Evolutionary conservation across 2,797 vertebrate genomes (phyloP).

Genomic region (Lutra lutra): DNA sequence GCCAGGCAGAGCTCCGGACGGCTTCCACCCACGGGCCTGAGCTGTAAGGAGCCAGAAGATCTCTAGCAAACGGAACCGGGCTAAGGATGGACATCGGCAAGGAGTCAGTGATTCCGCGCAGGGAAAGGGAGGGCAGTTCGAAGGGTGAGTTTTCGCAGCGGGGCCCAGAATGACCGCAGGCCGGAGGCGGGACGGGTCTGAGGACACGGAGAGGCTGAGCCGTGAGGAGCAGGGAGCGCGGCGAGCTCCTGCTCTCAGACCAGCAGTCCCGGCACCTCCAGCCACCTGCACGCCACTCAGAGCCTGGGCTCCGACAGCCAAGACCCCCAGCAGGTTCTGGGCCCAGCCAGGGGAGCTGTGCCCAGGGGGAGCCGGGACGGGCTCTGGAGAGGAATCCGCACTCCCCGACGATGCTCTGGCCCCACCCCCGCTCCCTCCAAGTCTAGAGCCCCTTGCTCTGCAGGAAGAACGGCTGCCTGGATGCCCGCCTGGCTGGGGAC

Average conservation of each 20-base stretch:
- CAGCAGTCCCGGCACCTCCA: accelerated
- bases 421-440: background rate
- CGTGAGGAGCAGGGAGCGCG: accelerated
- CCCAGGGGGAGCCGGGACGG: background rate
- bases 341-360: background rate
- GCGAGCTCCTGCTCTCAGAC: accelerated
- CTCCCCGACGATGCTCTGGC: accelerated
- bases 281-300: background rate
- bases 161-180: background rate
- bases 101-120: accelerated
- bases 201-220: background rate
- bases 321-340: background rate
- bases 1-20: background rate
- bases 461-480: accelerated
- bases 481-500: background rate
- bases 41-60: accelerated
- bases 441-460: accelerated
- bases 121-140: too few species aligned
- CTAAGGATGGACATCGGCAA: too few species aligned
- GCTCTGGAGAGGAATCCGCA: accelerated
- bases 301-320: background rate
- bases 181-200: accelerated
- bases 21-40: background rate
- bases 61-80: accelerated
- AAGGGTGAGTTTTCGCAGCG: background rate